Conservation (phyloP, 1,140 invertebrate species). For the Hycleus phaleratus region DNA sequence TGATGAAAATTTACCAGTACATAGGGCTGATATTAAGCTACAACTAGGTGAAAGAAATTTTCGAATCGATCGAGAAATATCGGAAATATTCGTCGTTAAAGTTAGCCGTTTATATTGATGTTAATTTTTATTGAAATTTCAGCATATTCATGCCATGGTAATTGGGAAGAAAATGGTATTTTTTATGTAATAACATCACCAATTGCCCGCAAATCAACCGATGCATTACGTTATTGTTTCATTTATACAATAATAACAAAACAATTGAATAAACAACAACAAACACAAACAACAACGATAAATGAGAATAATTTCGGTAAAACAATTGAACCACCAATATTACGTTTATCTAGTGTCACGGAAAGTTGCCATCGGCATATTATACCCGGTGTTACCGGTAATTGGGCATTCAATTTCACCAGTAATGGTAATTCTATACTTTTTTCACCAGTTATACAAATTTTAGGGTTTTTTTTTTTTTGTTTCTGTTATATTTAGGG, state of each 20-base stretch:
- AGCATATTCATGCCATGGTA: constrained; percentile 61
- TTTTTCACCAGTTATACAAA: constrained; percentile 3
- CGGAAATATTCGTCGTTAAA: neutral
- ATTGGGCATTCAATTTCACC: constrained; percentile 49
- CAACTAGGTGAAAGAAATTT: too few species aligned
- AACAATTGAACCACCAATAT: constrained; percentile 31
- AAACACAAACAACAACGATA: neutral
- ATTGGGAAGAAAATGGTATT: constrained; percentile 59
- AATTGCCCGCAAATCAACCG: constrained; percentile 38
- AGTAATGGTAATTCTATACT: constrained; percentile 45
- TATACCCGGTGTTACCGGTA: constrained; percentile 41
- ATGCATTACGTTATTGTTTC: constrained; percentile 46
- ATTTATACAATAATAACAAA: constrained; percentile 40
- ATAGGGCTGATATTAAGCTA: too few species aligned
- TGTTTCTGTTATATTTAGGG: constrained; percentile 25
- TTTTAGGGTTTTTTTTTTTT: neutral
- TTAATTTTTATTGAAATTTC: constrained; percentile 22
- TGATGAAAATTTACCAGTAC: too few species aligned
- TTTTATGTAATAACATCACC: constrained; percentile 56
- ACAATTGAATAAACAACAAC: constrained; percentile 18
- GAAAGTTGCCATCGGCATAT: constrained; percentile 44
- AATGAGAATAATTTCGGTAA: constrained; percentile 26
- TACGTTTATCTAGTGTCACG: constrained; percentile 41
- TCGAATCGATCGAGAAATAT: neutral
- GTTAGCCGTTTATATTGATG: too few species aligned